phyloP scores from a whole-genome alignment of 2,113 vertebrate species.

The Xiphias gladius region DNA sequence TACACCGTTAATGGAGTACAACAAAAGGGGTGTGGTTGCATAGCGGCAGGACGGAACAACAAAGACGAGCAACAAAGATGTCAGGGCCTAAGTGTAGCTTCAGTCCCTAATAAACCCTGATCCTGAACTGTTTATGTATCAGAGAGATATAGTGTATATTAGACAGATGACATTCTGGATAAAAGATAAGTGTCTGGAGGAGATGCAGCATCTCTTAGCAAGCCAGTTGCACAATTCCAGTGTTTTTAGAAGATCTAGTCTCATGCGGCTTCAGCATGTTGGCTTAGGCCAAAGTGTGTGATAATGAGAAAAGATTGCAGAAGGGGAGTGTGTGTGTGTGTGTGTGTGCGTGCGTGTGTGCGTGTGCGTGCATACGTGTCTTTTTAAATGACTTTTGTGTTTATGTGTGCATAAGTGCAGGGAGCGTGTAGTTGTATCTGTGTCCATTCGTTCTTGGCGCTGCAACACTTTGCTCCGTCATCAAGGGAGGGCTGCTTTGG shows the following conservation, averaged over 20 bases:
- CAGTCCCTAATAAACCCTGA: constrained; percentile 12
- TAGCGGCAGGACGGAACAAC: not conserved
- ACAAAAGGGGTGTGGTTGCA: not conserved
- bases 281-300: constrained; percentile 4
- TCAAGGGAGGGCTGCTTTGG: constrained; percentile 59
- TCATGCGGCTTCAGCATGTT: not conserved
- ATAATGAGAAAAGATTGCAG: constrained; percentile 13
- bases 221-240: not conserved
- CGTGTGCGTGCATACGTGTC: not conserved
- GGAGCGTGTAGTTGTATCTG: constrained; percentile 37
- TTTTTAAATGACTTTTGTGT: not conserved
- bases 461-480: constrained; percentile 46
- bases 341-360: not conserved
- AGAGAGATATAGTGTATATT: not conserved
- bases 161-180: constrained; percentile 20
- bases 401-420: not conserved
- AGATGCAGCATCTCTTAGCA: not conserved
- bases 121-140: not conserved
- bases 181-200: not conserved
- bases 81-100: not conserved
- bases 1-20: not conserved
- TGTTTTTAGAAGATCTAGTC: constrained; percentile 19
- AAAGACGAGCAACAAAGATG: constrained; percentile 3
- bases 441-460: constrained; percentile 50
- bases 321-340: not conserved